phyloP scores from a whole-genome alignment of 1,140 invertebrate genomes.

The Thaumetopoea pityocampa region DNA sequence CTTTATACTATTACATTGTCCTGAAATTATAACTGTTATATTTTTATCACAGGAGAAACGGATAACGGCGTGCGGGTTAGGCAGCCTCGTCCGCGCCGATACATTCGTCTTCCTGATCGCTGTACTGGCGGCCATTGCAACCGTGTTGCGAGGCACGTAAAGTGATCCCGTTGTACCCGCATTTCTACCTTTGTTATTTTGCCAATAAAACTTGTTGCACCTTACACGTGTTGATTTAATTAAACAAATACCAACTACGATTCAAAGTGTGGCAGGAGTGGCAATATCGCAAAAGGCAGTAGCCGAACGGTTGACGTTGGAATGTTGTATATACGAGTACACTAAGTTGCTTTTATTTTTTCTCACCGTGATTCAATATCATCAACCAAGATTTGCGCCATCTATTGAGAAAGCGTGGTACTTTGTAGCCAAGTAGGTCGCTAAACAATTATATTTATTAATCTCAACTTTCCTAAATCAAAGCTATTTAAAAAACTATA shows the following conservation, averaged over 20 bases:
- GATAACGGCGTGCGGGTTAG: constrained; percentile 51
- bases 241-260: background rate
- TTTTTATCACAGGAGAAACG: constrained; percentile 51
- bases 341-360: too few relatives aligned
- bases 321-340: too few relatives aligned
- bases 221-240: constrained; percentile 32
- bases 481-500: too few relatives aligned
- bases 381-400: too few relatives aligned
- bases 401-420: too few relatives aligned
- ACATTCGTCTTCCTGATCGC: constrained; percentile 25
- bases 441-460: too few relatives aligned
- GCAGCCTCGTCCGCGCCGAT: constrained; percentile 31
- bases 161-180: constrained; percentile 15
- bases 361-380: too few relatives aligned
- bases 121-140: constrained; percentile 21
- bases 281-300: too few relatives aligned
- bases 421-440: too few relatives aligned
- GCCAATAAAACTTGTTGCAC: constrained; percentile 65
- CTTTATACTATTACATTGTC: background rate
- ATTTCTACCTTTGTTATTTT: constrained; percentile 69
- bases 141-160: constrained; percentile 11
- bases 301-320: too few relatives aligned
- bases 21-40: background rate
- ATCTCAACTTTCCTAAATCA: too few relatives aligned
- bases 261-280: too few relatives aligned